phyloP scores from a whole-genome alignment of 2,113 vertebrate genomes.

The Octodon degus region DNA sequence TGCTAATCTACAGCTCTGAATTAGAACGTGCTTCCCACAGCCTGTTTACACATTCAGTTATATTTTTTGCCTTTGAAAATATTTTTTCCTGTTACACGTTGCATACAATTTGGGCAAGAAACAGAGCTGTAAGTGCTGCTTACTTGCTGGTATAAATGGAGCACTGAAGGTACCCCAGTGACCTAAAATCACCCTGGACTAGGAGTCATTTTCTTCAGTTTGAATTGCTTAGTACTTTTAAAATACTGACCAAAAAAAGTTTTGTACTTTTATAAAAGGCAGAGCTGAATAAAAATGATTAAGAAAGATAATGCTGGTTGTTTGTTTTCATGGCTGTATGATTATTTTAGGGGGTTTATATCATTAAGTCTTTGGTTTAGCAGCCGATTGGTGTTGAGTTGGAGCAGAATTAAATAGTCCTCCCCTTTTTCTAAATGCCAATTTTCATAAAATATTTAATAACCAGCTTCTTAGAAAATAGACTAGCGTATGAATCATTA shows the following conservation, averaged over 20 bases:
- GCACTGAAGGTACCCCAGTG: conserved; percentile 64
- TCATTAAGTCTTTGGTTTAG: conserved; percentile 32
- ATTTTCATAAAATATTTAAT: conserved; percentile 59
- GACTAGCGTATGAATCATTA: not conserved
- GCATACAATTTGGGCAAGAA: conserved; percentile 46
- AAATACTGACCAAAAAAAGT: conserved; percentile 42
- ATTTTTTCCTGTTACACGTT: conserved; percentile 38
- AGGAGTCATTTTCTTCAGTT: conserved; percentile 49
- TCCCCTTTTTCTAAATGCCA: not conserved
- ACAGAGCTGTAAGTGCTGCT: not conserved
- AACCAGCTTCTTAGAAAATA: not conserved
- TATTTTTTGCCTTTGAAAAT: conserved; percentile 38
- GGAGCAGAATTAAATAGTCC: not conserved
- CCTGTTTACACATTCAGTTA: not conserved
- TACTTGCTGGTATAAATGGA: conserved; percentile 61
- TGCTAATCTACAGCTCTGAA: not conserved
- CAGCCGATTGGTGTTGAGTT: conserved; percentile 1
- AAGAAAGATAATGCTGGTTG: not conserved
- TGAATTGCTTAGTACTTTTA: conserved; percentile 59
- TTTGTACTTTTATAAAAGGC: conserved; percentile 35
- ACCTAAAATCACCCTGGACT: conserved; percentile 58
- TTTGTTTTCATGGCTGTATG: conserved; percentile 52
- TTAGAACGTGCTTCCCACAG: not conserved
- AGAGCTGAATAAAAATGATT: conserved; percentile 23
- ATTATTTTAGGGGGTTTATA: conserved; percentile 45